Evolutionary conservation across 2,113 vertebrate genomes (phyloP).

Genomic region (Hipposideros armiger): DNA sequence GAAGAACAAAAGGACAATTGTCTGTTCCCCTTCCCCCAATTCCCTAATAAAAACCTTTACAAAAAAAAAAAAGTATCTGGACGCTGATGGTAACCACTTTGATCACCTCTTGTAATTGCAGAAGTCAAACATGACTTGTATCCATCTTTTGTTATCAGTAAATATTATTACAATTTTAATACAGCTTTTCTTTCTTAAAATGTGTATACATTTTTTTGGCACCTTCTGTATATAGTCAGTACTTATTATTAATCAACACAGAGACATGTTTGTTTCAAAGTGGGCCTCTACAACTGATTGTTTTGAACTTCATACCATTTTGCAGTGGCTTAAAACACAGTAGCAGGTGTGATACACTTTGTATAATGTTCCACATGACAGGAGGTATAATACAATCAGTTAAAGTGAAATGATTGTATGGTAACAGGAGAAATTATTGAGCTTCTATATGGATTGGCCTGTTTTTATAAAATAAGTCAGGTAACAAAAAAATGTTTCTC

Average conservation of each 20-base stretch:
- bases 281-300: not conserved
- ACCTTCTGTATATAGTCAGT: not conserved
- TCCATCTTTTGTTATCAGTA: too few relatives aligned
- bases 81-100: too few relatives aligned
- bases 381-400: not conserved
- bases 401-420: constrained; percentile 1
- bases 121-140: too few relatives aligned
- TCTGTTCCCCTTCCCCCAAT: too few relatives aligned
- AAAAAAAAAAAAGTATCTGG: too few relatives aligned
- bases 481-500: not conserved
- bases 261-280: not conserved
- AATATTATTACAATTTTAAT: too few relatives aligned
- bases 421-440: constrained; percentile 18
- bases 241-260: not conserved
- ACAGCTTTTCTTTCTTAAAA: too few relatives aligned
- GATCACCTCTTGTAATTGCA: too few relatives aligned
- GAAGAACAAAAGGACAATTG: too few relatives aligned
- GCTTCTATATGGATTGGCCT: not conserved
- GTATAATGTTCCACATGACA: not conserved
- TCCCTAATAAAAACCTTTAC: too few relatives aligned
- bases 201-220: too few relatives aligned
- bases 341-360: not conserved
- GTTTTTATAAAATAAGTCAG: constrained; percentile 12
- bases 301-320: constrained; percentile 14
- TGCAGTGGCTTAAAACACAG: not conserved